Evolutionary conservation across 2,113 vertebrate species (phyloP).

Genomic region (Actenoides hombroni): DNA sequence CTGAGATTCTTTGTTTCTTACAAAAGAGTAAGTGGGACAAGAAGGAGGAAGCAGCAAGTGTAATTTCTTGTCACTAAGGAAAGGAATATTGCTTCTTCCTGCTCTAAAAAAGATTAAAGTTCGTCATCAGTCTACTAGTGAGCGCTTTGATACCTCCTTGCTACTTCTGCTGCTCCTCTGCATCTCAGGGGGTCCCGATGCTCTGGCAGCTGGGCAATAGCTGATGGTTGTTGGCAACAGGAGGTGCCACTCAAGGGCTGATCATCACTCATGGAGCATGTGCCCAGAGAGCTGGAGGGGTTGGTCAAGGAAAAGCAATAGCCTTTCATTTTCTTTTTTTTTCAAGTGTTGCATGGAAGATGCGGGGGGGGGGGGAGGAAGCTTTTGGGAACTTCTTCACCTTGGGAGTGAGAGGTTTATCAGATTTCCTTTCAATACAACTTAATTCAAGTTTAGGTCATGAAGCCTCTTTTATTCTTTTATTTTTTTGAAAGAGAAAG

Average conservation of each 20-base stretch:
- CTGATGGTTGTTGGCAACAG: not conserved
- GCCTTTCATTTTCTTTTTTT: not conserved
- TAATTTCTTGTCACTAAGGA: not conserved
- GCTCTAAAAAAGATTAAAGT: not conserved
- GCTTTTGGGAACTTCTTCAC: not conserved
- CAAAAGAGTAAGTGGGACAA: not conserved
- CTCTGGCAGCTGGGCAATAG: rapidly evolving
- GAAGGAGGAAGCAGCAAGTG: not conserved
- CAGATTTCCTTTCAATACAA: not conserved
- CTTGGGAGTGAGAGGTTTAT: not conserved
- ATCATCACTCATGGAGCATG: rapidly evolving
- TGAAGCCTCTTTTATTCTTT: not conserved
- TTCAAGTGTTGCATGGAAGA: not conserved
- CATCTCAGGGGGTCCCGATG: too few species aligned
- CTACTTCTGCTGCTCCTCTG: not conserved
- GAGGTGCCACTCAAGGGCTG: not conserved
- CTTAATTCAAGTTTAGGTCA: not conserved
- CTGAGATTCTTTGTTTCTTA: not conserved
- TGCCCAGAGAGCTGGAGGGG: not conserved
- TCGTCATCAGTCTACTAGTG: not conserved
- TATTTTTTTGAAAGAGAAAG: too few species aligned
- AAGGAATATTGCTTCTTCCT: not conserved
- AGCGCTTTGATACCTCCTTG: not conserved
- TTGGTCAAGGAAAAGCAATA: not conserved
- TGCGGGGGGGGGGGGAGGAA: not conserved